A percentile compares a stretch with the other conserved stretches of the same genome.
Conservation (phyloP, 2,113 vertebrate genomes). For the Ramphastos sulfuratus region DNA sequence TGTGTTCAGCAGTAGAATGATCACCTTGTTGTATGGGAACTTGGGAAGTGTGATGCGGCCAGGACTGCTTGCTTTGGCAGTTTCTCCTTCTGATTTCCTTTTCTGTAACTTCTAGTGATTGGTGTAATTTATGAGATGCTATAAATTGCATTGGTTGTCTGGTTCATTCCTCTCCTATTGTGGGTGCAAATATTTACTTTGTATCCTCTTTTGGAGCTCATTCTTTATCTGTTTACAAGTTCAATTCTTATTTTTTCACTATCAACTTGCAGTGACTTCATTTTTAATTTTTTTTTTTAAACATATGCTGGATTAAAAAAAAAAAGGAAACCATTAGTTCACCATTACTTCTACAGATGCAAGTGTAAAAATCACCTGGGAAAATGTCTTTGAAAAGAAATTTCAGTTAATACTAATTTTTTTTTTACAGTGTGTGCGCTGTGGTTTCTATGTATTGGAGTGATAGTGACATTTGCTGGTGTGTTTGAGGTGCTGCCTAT, state of each 20-base stretch:
- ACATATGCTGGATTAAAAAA: too few species aligned
- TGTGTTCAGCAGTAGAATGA: not conserved
- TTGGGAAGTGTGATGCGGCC: rapidly evolving
- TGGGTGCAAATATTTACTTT: not conserved
- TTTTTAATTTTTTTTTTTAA: not conserved
- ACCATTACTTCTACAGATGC: not conserved
- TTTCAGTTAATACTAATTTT: not conserved
- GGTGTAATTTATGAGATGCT: not conserved
- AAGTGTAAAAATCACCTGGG: not conserved
- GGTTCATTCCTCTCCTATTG: not conserved
- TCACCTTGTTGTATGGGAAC: not conserved
- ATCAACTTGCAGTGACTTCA: not conserved
- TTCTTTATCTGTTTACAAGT: not conserved
- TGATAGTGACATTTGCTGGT: not conserved
- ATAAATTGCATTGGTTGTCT: not conserved
- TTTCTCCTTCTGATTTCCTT: not conserved
- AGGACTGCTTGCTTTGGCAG: not conserved
- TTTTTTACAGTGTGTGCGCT: not conserved
- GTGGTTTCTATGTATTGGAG: not conserved
- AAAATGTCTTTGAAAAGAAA: not conserved
- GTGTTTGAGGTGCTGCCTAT: not conserved
- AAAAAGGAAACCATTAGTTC: not conserved
- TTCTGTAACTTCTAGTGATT: not conserved
- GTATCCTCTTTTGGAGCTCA: not conserved
- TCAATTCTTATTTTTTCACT: not conserved